These are phyloP conservation scores for Malthinus seriepunctatus DNA, from an alignment of 2,888 invertebrate genomes.

Conservation along the genomic window DNA sequence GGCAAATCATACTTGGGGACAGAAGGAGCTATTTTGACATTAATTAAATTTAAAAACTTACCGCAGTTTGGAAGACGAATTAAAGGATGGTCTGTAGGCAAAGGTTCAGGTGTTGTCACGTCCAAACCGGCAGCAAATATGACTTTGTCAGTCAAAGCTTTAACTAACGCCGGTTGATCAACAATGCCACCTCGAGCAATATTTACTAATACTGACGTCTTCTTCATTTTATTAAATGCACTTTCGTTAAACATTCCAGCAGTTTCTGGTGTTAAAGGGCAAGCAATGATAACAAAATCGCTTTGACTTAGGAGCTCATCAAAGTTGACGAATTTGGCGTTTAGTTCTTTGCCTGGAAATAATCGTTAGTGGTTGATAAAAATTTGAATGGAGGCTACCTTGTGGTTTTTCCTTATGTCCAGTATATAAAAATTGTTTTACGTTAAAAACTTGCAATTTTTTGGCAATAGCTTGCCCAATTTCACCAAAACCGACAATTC, in stretches of 20 bases:
- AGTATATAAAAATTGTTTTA: constrained; percentile 72
- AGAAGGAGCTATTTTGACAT: too few species aligned
- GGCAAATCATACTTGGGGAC: too few species aligned
- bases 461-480: constrained; percentile 77
- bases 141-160: constrained; percentile 71
- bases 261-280: constrained; percentile 72
- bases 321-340: constrained; percentile 57
- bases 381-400: constrained; percentile 46
- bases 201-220: constrained; percentile 74
- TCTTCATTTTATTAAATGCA: constrained; percentile 76
- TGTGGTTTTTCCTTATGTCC: constrained; percentile 70
- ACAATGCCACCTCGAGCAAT: constrained; percentile 76
- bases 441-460: constrained; percentile 73
- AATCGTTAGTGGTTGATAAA: not conserved
- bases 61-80: constrained; percentile 79
- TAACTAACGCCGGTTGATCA: constrained; percentile 79
- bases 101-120: constrained; percentile 88
- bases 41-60: too few species aligned
- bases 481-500: constrained; percentile 81
- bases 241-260: constrained; percentile 68
- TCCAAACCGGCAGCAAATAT: constrained; percentile 91
- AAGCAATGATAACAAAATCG: constrained; percentile 74
- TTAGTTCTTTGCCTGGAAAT: constrained; percentile 47
- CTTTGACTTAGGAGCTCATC: constrained; percentile 69
- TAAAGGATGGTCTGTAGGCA: constrained; percentile 80